These are phyloP conservation scores for Pseudomyrmex flavicornis DNA, from an alignment of 1,140 invertebrate species.

Conservation along the genomic window DNA sequence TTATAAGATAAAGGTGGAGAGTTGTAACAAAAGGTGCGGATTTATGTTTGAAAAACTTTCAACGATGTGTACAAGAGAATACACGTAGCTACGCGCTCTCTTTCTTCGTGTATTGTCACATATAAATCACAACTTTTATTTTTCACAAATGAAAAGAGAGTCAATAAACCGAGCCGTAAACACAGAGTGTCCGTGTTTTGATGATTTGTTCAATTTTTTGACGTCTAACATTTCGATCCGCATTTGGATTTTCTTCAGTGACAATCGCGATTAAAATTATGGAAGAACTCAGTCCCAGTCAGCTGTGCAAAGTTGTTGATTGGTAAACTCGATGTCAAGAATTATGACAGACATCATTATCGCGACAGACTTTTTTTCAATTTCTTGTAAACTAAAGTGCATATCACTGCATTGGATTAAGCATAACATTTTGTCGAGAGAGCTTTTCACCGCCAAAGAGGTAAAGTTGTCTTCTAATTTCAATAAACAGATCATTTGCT, in stretches of 20 bases:
- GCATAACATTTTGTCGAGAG: background rate
- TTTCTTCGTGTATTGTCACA: background rate
- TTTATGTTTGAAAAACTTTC: conserved; percentile 27
- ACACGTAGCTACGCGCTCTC: background rate
- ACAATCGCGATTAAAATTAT: too few species aligned
- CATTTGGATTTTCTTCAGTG: too few species aligned
- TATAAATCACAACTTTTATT: conserved; percentile 14
- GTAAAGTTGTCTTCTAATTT: conserved; percentile 55
- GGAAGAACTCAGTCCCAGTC: too few species aligned
- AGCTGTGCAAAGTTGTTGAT: too few species aligned
- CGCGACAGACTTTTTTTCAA: background rate
- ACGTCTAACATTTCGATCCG: too few species aligned
- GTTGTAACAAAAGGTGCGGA: conserved; percentile 9
- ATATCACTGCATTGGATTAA: background rate
- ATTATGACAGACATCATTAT: too few species aligned
- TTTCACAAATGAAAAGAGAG: too few species aligned
- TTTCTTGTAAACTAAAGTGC: conserved; percentile 3
- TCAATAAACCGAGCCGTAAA: too few species aligned
- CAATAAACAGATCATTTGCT: conserved; percentile 43
- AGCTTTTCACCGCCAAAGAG: background rate
- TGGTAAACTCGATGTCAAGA: too few species aligned
- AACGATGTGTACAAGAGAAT: background rate
- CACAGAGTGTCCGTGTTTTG: too few species aligned
- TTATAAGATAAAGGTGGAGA: conserved; percentile 26
- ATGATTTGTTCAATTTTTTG: too few species aligned